Conservation (phyloP, 2,888 invertebrate species). For the Sphinx pinastri region DNA sequence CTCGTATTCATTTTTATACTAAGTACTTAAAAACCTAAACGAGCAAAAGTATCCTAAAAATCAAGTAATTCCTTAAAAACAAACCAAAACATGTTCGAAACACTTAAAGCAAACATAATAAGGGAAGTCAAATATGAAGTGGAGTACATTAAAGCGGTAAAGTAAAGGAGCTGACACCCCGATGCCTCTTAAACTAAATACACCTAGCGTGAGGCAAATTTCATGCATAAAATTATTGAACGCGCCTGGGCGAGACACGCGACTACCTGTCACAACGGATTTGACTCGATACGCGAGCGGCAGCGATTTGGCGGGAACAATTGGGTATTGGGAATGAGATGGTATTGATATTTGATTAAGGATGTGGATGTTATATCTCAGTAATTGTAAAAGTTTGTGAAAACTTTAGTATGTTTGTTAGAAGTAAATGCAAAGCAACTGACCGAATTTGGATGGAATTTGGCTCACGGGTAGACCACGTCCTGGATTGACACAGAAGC, state of each 20-base stretch:
- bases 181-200: conserved; percentile 64
- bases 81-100: conserved; percentile 8
- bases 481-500: no score
- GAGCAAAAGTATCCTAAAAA: no score
- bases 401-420: no score
- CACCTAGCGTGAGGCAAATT: conserved; percentile 65
- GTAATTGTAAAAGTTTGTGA: background rate
- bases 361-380: background rate
- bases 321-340: background rate
- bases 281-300: conserved; percentile 38
- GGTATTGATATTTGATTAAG: background rate
- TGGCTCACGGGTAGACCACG: no score
- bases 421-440: no score
- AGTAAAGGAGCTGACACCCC: conserved; percentile 30
- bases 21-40: no score
- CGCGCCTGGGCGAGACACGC: conserved; percentile 62
- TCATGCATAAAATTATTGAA: conserved; percentile 80
- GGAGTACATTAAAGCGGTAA: conserved; percentile 27
- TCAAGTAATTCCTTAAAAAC: background rate
- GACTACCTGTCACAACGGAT: conserved; percentile 61
- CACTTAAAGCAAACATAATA: conserved; percentile 26
- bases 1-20: no score
- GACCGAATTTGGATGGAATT: no score
- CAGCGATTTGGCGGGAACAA: conserved; percentile 32
- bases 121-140: conserved; percentile 26